Evolutionary conservation across 2,888 invertebrate genomes (phyloP), one percentile per base, ranked within the genome.

Genomic region (Dendrolimus pini): DNA sequence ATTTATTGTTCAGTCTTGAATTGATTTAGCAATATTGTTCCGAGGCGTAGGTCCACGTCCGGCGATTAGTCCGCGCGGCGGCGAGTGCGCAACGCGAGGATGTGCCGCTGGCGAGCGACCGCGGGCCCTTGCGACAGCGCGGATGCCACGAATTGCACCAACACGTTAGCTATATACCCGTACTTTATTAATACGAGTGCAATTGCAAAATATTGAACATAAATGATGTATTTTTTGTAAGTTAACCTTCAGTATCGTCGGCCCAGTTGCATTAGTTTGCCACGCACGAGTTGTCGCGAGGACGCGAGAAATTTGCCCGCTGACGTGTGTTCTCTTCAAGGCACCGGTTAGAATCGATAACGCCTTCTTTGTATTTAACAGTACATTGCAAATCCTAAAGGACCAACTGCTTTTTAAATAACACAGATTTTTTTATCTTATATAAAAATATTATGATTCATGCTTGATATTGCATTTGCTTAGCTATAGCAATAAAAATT

Each of bases 71-170:
- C 65, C 60, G 47, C 47, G 9, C 47, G 47, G 9, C 47, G 47
- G 72, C 70, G 75, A 77, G 72, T 84, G 77, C 85, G 89, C 88
- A 86, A 86, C 78, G 76, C 78, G 80, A 85, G 89, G 89, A 89
- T 88, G 88, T 78, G 80, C 84, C 65, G 66, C 63, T 68, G 65
- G 67, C 69, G 63, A 65, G 69, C 74, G 78, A 74, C 69, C 72
- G 77, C 74, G 68, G 72, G 75, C 74, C 78, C 85, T 89, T 88
- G 82, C 88, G 87, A 85, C 87, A 89, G 82, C 83, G 80, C 89
- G 89, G 89, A 89, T 85, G 84, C 86, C 81, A 75, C 73, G 74
- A 76, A 80, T 88, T 88, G 88, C 89, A 83, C 80, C 77, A 80
- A 70, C 73, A 75, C 69, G 78, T 78, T 75, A 78, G 75, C 78